Percentiles rank a stretch among this genome's conserved stretches.
These are phyloP conservation scores for Buceros bicornis DNA, from an alignment of 2,797 vertebrate genomes.

Conservation along the genomic window DNA sequence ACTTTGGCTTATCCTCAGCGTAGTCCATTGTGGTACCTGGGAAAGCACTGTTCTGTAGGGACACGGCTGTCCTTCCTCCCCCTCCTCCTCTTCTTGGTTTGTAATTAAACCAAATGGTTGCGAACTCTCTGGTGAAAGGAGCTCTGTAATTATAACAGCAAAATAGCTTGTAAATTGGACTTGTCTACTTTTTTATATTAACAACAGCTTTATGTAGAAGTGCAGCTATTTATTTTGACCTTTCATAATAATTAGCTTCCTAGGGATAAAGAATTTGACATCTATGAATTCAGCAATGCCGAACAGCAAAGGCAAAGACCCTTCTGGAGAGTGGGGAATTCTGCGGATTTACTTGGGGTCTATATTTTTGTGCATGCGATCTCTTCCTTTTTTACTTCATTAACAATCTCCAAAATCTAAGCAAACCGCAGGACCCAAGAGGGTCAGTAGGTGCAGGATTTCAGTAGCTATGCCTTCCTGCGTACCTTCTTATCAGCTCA, in stretches of 20 bases:
- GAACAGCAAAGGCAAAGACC: slow-evolving; percentile 55
- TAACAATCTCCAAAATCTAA: neutral
- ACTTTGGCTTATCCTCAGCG: neutral
- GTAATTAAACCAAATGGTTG: slow-evolving; percentile 59
- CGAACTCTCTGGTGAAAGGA: slow-evolving; percentile 17
- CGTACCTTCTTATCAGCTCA: neutral
- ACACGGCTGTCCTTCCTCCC: neutral
- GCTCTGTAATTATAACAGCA: slow-evolving; percentile 62
- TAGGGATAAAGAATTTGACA: slow-evolving; percentile 54
- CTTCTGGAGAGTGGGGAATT: slow-evolving; percentile 10
- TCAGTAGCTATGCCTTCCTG: neutral
- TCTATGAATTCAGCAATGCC: slow-evolving; percentile 63
- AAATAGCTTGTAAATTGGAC: slow-evolving; percentile 68
- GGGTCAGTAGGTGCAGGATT: neutral
- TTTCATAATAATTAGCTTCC: slow-evolving; percentile 72
- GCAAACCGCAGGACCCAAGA: neutral
- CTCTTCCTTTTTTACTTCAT: neutral
- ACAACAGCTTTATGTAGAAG: slow-evolving; percentile 47
- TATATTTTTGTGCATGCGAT: neutral
- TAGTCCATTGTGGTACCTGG: neutral
- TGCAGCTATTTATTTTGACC: slow-evolving; percentile 70
- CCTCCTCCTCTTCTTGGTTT: slow-evolving; percentile 4
- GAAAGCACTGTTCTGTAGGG: neutral
- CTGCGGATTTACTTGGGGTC: slow-evolving; percentile 9
- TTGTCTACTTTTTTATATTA: slow-evolving; percentile 63